Evolutionary conservation across 2,888 invertebrate genomes (phyloP).

Genomic region (Leptinotarsa peninsularis): DNA sequence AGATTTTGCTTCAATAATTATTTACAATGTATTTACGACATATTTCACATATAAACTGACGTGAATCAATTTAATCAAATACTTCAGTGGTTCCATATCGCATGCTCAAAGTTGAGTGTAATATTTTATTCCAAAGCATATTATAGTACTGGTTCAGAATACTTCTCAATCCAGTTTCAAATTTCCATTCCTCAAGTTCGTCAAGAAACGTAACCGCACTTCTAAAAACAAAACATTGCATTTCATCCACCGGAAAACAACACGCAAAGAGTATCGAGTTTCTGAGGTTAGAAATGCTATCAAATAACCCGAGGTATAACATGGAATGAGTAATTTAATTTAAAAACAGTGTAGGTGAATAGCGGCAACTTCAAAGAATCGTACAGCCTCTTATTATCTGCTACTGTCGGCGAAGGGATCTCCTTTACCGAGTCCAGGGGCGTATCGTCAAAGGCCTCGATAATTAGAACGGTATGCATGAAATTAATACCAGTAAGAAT

Average conservation of each 20-base stretch:
- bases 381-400: conserved; percentile 65
- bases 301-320: conserved; percentile 56
- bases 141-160: no score
- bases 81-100: no score
- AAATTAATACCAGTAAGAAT: no score
- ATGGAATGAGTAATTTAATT: conserved; percentile 64
- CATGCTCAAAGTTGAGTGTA: no score
- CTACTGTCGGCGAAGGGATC: conserved; percentile 63
- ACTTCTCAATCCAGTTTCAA: no score
- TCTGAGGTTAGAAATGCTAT: conserved; percentile 47
- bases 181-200: background rate
- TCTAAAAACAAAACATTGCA: conserved; percentile 26
- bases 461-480: background rate
- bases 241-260: conserved; percentile 31
- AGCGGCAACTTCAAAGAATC: conserved; percentile 63
- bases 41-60: no score
- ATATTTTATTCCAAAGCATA: no score
- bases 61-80: no score
- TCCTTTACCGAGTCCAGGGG: conserved; percentile 32
- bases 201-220: background rate
- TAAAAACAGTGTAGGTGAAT: conserved; percentile 65
- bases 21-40: no score
- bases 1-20: no score
- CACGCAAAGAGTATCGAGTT: conserved; percentile 40
- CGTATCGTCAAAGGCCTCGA: conserved; percentile 2